A percentile compares a stretch with the other conserved stretches of the same genome.
phyloP scores from a whole-genome alignment of 2,113 vertebrate species.

The Diglossa brunneiventris region DNA sequence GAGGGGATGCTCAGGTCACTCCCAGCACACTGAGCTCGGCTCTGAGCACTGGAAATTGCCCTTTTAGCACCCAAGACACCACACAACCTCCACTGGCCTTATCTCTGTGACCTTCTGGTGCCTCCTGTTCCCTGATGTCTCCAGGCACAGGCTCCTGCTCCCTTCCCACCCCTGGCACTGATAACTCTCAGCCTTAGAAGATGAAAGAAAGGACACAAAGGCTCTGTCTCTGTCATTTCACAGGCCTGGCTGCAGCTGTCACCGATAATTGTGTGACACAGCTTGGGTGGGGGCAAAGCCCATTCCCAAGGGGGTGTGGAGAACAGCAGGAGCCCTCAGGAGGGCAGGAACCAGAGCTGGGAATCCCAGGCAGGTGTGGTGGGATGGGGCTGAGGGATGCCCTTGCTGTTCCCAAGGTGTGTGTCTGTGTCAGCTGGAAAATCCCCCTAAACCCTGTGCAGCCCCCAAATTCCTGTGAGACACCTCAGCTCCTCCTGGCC shows the following conservation, averaged over 20 bases:
- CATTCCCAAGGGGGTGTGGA: too few relatives aligned
- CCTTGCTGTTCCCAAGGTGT: fast-evolving
- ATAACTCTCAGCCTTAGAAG: neutral
- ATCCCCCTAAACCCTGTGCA: neutral
- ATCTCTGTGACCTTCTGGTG: neutral
- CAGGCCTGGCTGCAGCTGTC: neutral
- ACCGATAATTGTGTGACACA: fast-evolving
- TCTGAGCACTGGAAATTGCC: neutral
- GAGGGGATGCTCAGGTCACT: fast-evolving
- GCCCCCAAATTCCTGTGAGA: neutral
- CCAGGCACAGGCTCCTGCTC: neutral
- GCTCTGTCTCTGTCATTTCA: neutral
- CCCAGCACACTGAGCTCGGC: fast-evolving
- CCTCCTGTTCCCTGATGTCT: neutral
- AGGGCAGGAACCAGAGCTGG: neutral
- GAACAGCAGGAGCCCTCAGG: neutral
- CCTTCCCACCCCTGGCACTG: neutral
- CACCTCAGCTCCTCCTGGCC: neutral
- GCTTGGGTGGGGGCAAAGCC: neutral
- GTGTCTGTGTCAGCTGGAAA: neutral
- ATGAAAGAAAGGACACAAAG: neutral
- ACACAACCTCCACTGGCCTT: neutral
- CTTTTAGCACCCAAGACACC: neutral
- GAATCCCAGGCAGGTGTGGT: neutral
- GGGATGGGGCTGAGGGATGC: neutral